Evolutionary conservation across 1,140 invertebrate genomes (phyloP), one percentile per base, ranked within the genome.

Genomic region (Goniozus legneri): DNA sequence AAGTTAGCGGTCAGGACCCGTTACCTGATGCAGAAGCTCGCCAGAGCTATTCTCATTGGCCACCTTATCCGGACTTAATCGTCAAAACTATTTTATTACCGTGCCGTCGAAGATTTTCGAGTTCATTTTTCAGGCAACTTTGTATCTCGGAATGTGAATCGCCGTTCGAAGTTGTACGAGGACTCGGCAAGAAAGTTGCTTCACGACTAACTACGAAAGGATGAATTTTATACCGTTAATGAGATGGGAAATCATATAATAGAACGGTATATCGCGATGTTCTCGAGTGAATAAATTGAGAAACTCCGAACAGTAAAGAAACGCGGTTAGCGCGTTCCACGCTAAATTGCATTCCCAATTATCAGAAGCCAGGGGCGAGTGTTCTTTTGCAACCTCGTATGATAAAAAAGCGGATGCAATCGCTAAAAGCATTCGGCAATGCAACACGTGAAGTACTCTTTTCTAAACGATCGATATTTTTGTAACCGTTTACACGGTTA

Each of bases 1-100:
- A 64, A 64, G 57, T 64, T 64, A 60, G 52, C 50, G 44, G 45
- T 47, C 39, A 22, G 49, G 41, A 47, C 42, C 46, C 51, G 56
- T 56, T 56, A 53, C 40, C 21, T 38, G 44, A 3, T 50, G 35
- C 50, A 44, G 30, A 38, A 47, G 41, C 47, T 48, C 55, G 31
- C 50, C 47, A 46, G 41, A 56, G 52, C 44, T 55, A 64, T 62
- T 62, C 57, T 56, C 60, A 52, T 54, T 37, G 22, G 51, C 38
- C 47, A 58, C 47, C 44, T 47, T 55, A 58, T 58, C 47, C 38
- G 15, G 3, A 20, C 14, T 14, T 37, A 34, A 33, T 41, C 24
- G 4, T 27, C n/a, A n/a, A n/a, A n/a, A n/a, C n/a, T n/a, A n/a
- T n/a, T n/a, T n/a, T n/a, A n/a, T n/a, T n/a, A n/a, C n/a, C n/a